These are phyloP conservation scores for Coranthus polyacanthus DNA, from an alignment of 2,797 vertebrate genomes.

Conservation along the genomic window DNA sequence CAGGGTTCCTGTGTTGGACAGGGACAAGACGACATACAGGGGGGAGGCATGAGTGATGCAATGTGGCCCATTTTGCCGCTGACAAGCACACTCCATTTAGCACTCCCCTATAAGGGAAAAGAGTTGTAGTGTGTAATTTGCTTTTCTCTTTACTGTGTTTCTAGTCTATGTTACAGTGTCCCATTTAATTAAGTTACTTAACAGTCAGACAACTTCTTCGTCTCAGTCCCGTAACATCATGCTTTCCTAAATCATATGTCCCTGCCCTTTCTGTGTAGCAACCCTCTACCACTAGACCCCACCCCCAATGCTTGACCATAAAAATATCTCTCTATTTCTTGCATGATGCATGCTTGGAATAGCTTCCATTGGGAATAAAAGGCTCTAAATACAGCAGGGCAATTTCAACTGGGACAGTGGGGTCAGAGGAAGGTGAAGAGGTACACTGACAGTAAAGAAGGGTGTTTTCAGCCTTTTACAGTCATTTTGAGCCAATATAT, in stretches of 20 bases:
- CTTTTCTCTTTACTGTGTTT: slow-evolving; percentile 16
- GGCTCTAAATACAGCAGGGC: slow-evolving; percentile 82
- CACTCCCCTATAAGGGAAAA: slow-evolving; percentile 67
- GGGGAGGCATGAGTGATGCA: slow-evolving; percentile 62
- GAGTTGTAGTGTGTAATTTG: slow-evolving; percentile 33
- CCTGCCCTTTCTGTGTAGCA: slow-evolving; percentile 29
- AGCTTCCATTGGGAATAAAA: slow-evolving; percentile 85
- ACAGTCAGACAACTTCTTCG: slow-evolving; percentile 17
- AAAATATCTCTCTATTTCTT: slow-evolving; percentile 85
- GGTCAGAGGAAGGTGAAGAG: slow-evolving; percentile 60
- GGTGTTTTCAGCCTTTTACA: slow-evolving; percentile 8
- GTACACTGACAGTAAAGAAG: slow-evolving; percentile 20
- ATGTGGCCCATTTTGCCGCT: slow-evolving; percentile 72
- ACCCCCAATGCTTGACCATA: slow-evolving; percentile 82
- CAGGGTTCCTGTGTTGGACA: slow-evolving; percentile 71
- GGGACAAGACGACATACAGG: slow-evolving; percentile 64
- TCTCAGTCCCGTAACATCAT: slow-evolving; percentile 23
- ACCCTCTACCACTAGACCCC: slow-evolving; percentile 15
- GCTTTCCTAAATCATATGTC: slow-evolving; percentile 32
- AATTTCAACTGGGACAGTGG: slow-evolving; percentile 65
- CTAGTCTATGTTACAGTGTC: background rate
- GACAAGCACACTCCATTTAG: slow-evolving; percentile 70
- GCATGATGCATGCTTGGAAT: slow-evolving; percentile 82
- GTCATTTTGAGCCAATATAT: too few relatives aligned
- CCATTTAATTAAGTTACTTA: slow-evolving; percentile 11